Conservation (phyloP, 2,113 vertebrate genomes). For the Grantiella picta region DNA sequence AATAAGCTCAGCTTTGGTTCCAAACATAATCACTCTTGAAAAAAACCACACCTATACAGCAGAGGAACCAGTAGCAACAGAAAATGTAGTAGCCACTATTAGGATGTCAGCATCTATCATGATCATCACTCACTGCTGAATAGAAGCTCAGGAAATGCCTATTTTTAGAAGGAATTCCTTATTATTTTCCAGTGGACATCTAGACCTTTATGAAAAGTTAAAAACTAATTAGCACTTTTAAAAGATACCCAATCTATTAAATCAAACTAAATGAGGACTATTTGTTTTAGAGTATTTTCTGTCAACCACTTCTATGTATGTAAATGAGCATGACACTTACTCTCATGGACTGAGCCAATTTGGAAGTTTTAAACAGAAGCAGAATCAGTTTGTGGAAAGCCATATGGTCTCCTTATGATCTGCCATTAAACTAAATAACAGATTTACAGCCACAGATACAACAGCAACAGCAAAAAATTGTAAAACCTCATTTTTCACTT, state of each 20-base stretch:
- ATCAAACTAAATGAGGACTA: not conserved
- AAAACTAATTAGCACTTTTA: not conserved
- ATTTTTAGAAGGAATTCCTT: not conserved
- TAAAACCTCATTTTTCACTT: not conserved
- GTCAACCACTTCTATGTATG: not conserved
- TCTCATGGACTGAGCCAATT: constrained; percentile 11
- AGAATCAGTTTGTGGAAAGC: constrained; percentile 20
- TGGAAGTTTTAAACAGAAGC: constrained; percentile 26
- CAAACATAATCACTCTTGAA: not conserved
- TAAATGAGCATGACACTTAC: constrained; percentile 6
- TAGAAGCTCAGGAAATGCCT: not conserved
- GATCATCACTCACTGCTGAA: not conserved
- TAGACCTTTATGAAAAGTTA: not conserved
- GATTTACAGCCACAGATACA: constrained; percentile 19
- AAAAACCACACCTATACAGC: not conserved
- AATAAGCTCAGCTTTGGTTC: not conserved
- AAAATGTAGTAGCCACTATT: not conserved
- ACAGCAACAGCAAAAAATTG: not conserved
- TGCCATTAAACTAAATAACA: constrained; percentile 32
- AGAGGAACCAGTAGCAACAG: not conserved
- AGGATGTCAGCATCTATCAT: not conserved
- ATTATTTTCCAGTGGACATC: not conserved
- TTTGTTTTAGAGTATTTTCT: constrained; percentile 1
- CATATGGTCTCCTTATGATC: constrained; percentile 35
- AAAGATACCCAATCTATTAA: not conserved